Evolutionary conservation across 1,140 invertebrate genomes (phyloP), one percentile per base, ranked within the genome.

Genomic region (Diabrotica virgifera): DNA sequence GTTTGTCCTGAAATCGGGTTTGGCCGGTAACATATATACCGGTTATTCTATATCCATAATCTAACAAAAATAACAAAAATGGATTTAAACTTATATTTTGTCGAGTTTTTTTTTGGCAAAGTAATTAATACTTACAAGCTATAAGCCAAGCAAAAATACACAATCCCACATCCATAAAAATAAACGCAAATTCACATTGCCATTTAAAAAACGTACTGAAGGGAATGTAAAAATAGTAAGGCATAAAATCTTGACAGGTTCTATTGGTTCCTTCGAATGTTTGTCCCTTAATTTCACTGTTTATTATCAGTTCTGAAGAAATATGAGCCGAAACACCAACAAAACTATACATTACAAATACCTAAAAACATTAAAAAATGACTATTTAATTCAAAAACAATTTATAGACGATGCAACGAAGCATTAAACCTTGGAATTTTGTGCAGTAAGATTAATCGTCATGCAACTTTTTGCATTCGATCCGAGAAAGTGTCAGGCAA

Each of bases 211-310:
- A 11, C 7, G 36, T 37, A 7, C 24, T 14, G 10, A 62, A 62
- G 6, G 60, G 60, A 53, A 62, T 62, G 9, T 62, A 24, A 38
- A 62, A 53, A 54, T 37, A 53, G 35, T 62, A 62, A 8, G 60
- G 60, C 37, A 62, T 37, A 13, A 35, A 54, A 54, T 62, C 60
- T 11, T 53, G 37, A 38, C 60, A 62, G n/a, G 60, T 62, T 53
- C 12, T 37, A 37, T 62, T 59, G 5, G 46, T 54, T 37, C 36
- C 36, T 12, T 36, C 35, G 11, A 62, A 62, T 35, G 24, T 36
- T 2, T 54, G 12, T 14, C 52, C 60, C 5, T 37, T 36, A 5
- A 62, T 12, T 54, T 40, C 60, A n/a, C 37, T 54, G 36, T 53
- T 62, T 6, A 62, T 11, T 7, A 14, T 54, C 9, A 62, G 24